A percentile compares a stretch with the other conserved stretches of the same genome.
phyloP scores from a whole-genome alignment of 2,113 vertebrate species.

The Equus quagga region DNA sequence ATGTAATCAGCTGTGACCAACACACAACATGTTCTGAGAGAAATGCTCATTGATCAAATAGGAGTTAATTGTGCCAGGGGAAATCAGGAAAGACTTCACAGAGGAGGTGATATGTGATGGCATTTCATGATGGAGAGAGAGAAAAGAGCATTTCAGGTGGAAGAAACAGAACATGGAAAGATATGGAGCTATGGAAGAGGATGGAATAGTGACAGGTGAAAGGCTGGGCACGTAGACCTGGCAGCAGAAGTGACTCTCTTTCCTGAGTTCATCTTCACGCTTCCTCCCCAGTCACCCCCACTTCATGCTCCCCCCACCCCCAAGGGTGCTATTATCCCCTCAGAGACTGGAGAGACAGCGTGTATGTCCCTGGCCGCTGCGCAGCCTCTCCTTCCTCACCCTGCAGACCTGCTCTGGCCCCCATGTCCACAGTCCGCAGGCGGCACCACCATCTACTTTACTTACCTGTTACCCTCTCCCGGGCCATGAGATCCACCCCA shows the following conservation, averaged over 20 bases:
- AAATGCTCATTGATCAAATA: not conserved
- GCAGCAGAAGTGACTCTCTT: not conserved
- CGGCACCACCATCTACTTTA: not conserved
- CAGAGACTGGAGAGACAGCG: not conserved
- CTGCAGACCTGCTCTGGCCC: not conserved
- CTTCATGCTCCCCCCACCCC: not conserved
- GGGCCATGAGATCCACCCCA: accelerated
- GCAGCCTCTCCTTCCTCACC: accelerated
- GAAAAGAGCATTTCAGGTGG: not conserved
- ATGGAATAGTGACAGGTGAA: not conserved
- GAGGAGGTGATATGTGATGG: not conserved
- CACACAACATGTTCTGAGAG: not conserved
- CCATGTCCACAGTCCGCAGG: not conserved
- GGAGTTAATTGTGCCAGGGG: not conserved
- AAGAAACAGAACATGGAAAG: not conserved
- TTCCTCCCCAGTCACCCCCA: accelerated
- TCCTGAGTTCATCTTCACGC: accelerated
- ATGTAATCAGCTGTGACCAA: not conserved
- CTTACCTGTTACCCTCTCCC: not conserved
- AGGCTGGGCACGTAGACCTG: not conserved
- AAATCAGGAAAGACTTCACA: not conserved
- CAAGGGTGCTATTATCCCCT: too few species aligned
- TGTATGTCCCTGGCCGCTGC: not conserved
- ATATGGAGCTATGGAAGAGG: not conserved
- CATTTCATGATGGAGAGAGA: not conserved